Conservation (phyloP, 1,140 invertebrate species). For the Penaeus indicus region DNA sequence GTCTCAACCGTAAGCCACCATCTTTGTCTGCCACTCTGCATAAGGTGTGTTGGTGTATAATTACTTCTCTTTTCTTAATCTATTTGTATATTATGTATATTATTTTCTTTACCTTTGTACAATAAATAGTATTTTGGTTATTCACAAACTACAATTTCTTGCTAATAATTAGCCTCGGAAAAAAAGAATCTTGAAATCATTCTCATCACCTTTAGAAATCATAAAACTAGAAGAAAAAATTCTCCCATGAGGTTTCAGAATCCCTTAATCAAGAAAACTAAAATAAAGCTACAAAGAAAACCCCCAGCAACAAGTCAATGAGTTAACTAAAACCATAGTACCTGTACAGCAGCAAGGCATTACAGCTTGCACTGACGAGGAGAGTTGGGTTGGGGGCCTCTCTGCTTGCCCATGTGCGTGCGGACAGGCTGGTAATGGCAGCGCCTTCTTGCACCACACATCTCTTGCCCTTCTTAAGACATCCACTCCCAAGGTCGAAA, state of each 20-base stretch:
- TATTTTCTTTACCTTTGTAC: no score
- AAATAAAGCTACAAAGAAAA: not conserved
- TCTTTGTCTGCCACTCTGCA: constrained; percentile 78
- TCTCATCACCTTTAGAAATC: no score
- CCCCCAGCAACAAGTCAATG: not conserved
- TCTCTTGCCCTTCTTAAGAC: constrained; percentile 80
- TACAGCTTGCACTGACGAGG: constrained; percentile 83
- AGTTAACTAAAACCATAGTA: constrained; percentile 42
- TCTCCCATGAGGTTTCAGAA: no score
- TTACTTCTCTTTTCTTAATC: constrained; percentile 62
- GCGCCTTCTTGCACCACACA: constrained; percentile 76
- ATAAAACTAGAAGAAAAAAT: no score
- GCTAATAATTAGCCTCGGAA: no score
- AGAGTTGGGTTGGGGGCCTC: constrained; percentile 83
- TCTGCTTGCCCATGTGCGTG: constrained; percentile 85
- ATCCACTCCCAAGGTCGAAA: constrained; percentile 80
- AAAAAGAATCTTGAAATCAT: no score
- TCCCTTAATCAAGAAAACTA: no score
- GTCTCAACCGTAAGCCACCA: constrained; percentile 77
- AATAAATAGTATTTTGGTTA: no score
- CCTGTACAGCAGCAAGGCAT: constrained; percentile 80
- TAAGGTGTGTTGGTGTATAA: constrained; percentile 53
- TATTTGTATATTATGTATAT: constrained; percentile 64
- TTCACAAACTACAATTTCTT: no score
- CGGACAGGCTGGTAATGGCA: constrained; percentile 82